Evolutionary conservation across 2,797 vertebrate species (phyloP).

Genomic region (Astyanax mexicanus): DNA sequence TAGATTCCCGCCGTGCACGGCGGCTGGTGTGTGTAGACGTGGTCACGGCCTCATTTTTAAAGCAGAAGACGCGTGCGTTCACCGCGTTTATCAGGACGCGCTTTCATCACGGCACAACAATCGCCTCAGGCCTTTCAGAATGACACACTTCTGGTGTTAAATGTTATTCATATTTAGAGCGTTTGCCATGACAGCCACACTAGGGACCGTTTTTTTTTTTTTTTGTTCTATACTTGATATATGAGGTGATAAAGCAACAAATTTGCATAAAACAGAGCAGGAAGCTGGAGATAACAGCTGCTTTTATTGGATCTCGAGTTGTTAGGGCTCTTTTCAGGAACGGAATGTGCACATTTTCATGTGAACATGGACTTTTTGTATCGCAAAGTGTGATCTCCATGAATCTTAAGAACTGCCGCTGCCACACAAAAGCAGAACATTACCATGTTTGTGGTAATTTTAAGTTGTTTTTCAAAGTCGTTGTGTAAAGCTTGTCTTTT

Average conservation of each 20-base stretch:
- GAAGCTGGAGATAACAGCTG: background rate
- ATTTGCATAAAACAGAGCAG: background rate
- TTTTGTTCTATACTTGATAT: background rate
- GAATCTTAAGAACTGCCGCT: no score
- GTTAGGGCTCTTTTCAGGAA: background rate
- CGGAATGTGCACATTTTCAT: background rate
- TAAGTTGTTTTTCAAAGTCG: no score
- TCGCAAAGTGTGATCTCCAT: background rate
- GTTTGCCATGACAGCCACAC: background rate
- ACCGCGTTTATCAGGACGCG: background rate
- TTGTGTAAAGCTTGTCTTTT: no score
- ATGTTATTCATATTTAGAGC: constrained; percentile 13
- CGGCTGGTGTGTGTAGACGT: background rate
- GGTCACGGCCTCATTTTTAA: constrained; percentile 15
- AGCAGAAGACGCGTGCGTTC: background rate
- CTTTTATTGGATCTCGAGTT: background rate
- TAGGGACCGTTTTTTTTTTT: background rate
- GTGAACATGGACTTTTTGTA: background rate
- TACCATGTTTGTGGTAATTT: no score
- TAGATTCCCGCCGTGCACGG: background rate
- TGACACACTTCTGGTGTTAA: constrained; percentile 18
- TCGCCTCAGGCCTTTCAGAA: background rate
- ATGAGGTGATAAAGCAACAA: background rate
- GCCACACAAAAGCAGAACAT: no score
- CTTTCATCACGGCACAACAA: constrained; percentile 1